Base-by-base conservation (phyloP, 2,797 vertebrate genomes). In the Platalea minor region DNA sequence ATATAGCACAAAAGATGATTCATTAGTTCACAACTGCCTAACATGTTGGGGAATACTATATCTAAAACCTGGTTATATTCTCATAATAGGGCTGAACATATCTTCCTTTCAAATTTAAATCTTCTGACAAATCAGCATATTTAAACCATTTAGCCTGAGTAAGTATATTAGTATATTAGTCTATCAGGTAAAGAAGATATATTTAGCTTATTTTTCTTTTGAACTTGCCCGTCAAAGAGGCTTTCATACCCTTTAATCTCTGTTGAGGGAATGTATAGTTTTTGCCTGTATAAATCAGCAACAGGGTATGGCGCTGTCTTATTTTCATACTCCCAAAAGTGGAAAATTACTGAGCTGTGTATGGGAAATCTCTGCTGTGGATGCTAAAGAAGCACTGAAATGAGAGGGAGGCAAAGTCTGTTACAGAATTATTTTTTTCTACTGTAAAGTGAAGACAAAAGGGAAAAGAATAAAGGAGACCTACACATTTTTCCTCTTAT, bases 191-290 rank as follows among this genome's bases (percentile, higher is more conserved):
- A 81, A 76, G 59, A 75, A 87, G 67, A 89, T 82, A 39, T 41
- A 91, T 53, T 77, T 41, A 77, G 37, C 53, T 91, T 89, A 78
- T 90, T 94, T 91, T 96, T 88, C 75, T 77, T 96, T 93, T 95
- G 67, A 91, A 81, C 53, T 93, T 91, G n/a, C 56, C 46, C 70
- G 72, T 95, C 88, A 90, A 82, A 93, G 23, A 72, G 3, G 21
- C 8, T 80, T 77, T 23, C 20, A 46, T 9, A 65, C 23, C 5
- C 35, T 89, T 91, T 92, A 89, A 53, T 95, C 56, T 37, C 0
- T 60, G 57, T 20, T 77, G 64, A 46, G 56, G 45, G 53, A 77
- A 43, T n/a, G 14, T 64, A 26, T 43, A 21, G 21, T 33, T 51
- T 76, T 93, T 93, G 31, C 51, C n/a, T 86, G 20, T 54, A 37